Conservation (phyloP, 2,888 invertebrate genomes). For the Enchytraeus crypticus region DNA sequence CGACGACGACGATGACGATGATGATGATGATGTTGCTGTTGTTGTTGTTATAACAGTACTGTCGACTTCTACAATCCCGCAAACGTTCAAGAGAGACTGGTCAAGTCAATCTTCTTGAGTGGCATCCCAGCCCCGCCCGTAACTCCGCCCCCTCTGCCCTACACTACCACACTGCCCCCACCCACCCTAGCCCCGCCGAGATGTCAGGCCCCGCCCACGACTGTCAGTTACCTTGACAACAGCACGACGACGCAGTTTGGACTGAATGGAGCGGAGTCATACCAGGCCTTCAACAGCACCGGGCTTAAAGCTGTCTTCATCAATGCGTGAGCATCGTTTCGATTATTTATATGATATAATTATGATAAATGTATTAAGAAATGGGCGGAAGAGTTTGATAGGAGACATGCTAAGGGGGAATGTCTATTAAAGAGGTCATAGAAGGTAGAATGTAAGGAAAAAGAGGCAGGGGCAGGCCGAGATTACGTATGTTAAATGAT, state of each 20-base stretch:
- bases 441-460: too few relatives aligned
- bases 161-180: conserved; percentile 21
- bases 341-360: too few relatives aligned
- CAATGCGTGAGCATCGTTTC: conserved; percentile 10
- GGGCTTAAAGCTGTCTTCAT: not conserved
- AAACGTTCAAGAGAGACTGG: not conserved
- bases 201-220: conserved; percentile 1
- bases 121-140: conserved; percentile 20
- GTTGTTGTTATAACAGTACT: conserved; percentile 7
- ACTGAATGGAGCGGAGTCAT: conserved; percentile 12
- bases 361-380: too few relatives aligned
- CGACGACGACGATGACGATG: conserved; percentile 6
- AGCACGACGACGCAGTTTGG: not conserved
- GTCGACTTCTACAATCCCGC: conserved; percentile 13
- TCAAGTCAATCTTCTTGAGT: conserved; percentile 19
- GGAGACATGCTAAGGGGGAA: too few relatives aligned
- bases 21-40: conserved; percentile 1
- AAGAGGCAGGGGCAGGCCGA: too few relatives aligned
- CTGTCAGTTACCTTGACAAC: conserved; percentile 5
- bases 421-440: too few relatives aligned
- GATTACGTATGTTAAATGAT: too few relatives aligned
- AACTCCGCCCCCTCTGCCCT: conserved; percentile 21
- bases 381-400: too few relatives aligned
- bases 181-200: conserved; percentile 19
- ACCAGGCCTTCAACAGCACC: conserved; percentile 12